Evolutionary conservation across 1,140 invertebrate species (phyloP), one percentile per base, ranked within the genome.

Genomic region (Zaprionus davidi): DNA sequence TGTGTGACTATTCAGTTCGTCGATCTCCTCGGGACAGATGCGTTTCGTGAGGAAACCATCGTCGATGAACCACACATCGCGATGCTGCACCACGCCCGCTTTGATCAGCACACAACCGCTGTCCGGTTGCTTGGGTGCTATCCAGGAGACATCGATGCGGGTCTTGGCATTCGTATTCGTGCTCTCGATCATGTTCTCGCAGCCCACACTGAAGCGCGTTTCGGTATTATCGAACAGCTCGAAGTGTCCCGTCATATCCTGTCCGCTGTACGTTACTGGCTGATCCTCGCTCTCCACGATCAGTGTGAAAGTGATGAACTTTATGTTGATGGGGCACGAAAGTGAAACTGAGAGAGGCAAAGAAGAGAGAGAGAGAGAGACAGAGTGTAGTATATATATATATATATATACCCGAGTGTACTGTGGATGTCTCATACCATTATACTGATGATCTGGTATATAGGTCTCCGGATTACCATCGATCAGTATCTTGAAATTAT

Each of bases 31-130:
- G 82, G 97, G 96, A 92, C 98, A 99, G 5, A 98, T 92, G 11
- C 94, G 94, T 81, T 95, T 95, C 1, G 95, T 96, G 15, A 99
- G 93, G 15, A 94, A 94, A 1, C 95, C 96, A 64, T 98, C 97
- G 74, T 98, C 97, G 92, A 96, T 96, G 92, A 96, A 98, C 98
- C 98, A 98, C 0, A 95, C 93, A 79, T 97, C 96, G 6, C 95
- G 94, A 56, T 96, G 94, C 91, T 99, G 97, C 53, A 98, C 94
- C 3, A 99, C 95, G 2, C 96, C 96, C 0, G 97, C 97, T 90
- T 96, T 97, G 78, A 94, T 92, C 22, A 93, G 93, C 17, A 98
- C 94, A 88, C 97, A 98, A n/a, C 96, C 97, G 71, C 94, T 95
- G 24, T 95, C 95, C 3, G 87, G 76, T 46, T 95, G 93, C 12